phyloP scores from a whole-genome alignment of 2,888 invertebrate genomes.

The Philereme vetulata region DNA sequence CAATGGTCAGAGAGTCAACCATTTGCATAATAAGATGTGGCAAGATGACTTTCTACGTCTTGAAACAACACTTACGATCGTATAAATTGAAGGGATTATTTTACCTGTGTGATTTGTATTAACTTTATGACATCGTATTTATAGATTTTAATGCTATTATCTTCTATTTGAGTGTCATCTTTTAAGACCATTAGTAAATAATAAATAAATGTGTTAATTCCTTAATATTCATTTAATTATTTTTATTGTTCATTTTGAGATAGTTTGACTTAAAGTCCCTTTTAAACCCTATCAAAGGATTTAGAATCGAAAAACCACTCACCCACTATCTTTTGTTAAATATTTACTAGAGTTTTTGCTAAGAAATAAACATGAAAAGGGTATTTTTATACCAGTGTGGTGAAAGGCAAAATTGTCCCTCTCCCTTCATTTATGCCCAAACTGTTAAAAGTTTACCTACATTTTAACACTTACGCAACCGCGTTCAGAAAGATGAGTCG shows the following conservation, averaged over 20 bases:
- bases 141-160: conserved; percentile 22
- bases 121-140: conserved; percentile 32
- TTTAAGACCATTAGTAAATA: not conserved
- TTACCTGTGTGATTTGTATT: conserved; percentile 30
- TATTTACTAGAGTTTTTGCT: no score
- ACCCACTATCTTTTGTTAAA: no score
- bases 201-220: not conserved
- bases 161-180: not conserved
- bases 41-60: conserved; percentile 44
- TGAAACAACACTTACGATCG: conserved; percentile 41
- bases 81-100: conserved; percentile 38
- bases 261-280: no score
- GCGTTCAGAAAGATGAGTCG: conserved; percentile 44
- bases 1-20: conserved; percentile 45
- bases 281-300: no score
- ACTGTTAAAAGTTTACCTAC: not conserved
- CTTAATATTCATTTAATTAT: no score
- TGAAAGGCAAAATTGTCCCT: no score
- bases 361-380: no score
- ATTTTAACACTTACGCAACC: conserved; percentile 31
- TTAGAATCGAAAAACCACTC: no score
- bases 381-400: no score
- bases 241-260: no score
- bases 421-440: not conserved
- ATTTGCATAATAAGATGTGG: conserved; percentile 57